phyloP scores from a whole-genome alignment of 2,888 invertebrate species.

The Metopia argyrocephala region DNA sequence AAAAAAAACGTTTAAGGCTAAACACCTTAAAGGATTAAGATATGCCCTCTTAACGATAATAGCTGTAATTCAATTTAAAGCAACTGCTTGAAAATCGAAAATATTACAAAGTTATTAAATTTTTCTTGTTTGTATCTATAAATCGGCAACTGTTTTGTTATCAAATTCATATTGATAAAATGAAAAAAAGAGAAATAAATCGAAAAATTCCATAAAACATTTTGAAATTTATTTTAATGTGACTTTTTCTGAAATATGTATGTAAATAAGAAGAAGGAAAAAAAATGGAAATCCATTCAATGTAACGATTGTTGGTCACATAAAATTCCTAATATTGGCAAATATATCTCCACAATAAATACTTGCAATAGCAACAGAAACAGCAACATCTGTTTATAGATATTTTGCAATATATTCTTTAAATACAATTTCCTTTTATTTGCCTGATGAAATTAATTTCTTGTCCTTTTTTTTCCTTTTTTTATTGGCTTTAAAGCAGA shows the following conservation, averaged over 20 bases:
- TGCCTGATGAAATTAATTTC: neutral
- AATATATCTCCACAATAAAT: constrained; percentile 42
- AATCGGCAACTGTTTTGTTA: no score
- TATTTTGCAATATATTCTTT: constrained; percentile 26
- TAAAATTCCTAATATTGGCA: constrained; percentile 55
- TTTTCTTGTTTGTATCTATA: no score
- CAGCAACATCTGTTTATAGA: constrained; percentile 56
- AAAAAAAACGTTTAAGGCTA: no score
- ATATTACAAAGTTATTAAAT: no score
- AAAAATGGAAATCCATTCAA: neutral
- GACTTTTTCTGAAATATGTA: neutral
- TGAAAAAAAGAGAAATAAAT: neutral
- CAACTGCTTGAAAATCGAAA: no score
- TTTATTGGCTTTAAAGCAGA: constrained; percentile 12
- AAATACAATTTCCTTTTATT: neutral
- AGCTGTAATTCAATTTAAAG: no score
- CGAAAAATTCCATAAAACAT: constrained; percentile 39
- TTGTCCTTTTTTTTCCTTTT: neutral
- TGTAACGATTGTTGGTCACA: constrained; percentile 55
- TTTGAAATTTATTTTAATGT: constrained; percentile 7
- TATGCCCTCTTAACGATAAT: no score
- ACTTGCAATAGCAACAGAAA: neutral
- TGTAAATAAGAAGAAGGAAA: neutral
- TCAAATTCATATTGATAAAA: neutral
- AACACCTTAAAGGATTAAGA: no score